Base-by-base conservation (phyloP, 1,140 invertebrate genomes). In the Zaprionus capensis region DNA sequence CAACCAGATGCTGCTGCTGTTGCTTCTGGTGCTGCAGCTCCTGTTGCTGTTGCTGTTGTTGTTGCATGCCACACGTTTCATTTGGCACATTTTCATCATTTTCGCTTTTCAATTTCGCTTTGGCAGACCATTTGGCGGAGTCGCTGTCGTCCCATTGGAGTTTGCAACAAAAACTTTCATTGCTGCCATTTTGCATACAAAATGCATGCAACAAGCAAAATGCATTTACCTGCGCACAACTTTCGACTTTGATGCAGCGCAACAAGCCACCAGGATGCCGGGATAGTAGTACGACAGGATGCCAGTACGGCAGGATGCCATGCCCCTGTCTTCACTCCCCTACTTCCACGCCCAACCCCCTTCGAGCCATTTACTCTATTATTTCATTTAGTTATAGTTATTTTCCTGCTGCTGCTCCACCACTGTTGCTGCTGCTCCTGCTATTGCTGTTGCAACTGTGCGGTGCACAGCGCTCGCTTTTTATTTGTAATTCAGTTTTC, bases 121-220 rank as follows among this genome's bases (percentile, higher is more conserved):
- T 83, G 77, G 64, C 78, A 84, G 76, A 72, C 73, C 81, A 72
- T 83, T 88, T 73, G 31, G 55, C 63, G 69, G 34, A 61, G 38
- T 78, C 56, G 24, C 65, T 17, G 62, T 57, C 55, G 62, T 72
- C 62, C 69, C 69, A 38, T 63, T 63, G 74, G 56, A 56, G 75
- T 63, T 62, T 49, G 81, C 81, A 84, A 74, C 81, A 80, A 59
- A 75, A 70, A 88, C 75, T 87, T 87, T 87, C 83, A 87, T 83
- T 78, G 83, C 80, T 57, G 69, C 57, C 74, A 66, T 72, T 82
- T 74, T 77, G 74, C 75, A 80, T 81, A 67, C 73, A 66, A 68
- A 83, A 88, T 87, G 84, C 80, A 83, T 83, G 84, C 84, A 87
- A 87, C 85, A 87, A 88, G 84, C 84, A 81, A 88, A 87, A 88